A percentile compares a stretch with the other conserved stretches of the same genome.
Conservation (phyloP, 2,797 vertebrate genomes). For the Microcaecilia unicolor region DNA sequence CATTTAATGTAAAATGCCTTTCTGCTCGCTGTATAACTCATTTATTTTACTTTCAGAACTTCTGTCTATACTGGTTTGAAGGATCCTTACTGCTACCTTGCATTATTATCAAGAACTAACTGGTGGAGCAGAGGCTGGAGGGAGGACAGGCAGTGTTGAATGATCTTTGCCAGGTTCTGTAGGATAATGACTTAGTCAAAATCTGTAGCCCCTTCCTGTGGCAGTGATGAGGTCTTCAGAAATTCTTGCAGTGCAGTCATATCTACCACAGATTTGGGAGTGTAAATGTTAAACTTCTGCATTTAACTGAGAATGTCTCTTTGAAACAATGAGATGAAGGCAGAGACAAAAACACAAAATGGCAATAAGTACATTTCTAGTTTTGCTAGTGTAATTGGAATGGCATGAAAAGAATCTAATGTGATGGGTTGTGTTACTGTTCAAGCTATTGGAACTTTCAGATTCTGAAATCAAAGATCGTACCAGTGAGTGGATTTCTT, state of each 20-base stretch:
- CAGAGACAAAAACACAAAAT: no score
- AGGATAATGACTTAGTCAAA: conserved; percentile 20
- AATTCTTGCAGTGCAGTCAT: background rate
- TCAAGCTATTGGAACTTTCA: conserved; percentile 12
- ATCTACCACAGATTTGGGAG: conserved; percentile 13
- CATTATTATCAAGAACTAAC: conserved; percentile 4
- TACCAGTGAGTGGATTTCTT: no score
- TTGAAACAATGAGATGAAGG: background rate
- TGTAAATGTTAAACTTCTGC: no score
- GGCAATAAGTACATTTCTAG: no score
- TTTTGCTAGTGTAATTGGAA: conserved; percentile 5
- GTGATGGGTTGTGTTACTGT: no score
- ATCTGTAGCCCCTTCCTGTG: conserved; percentile 17
- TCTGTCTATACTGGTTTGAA: conserved; percentile 8
- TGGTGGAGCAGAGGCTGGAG: conserved; percentile 1
- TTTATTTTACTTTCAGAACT: background rate
- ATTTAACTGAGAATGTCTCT: conserved; percentile 14
- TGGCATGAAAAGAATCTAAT: no score
- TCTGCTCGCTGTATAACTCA: background rate
- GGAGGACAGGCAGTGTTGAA: conserved; percentile 12
- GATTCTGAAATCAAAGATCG: conserved; percentile 5
- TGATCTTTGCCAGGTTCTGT: conserved; percentile 37
- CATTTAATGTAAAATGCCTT: background rate
- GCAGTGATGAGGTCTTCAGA: background rate
- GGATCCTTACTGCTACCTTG: conserved; percentile 13